Evolutionary conservation across 30 jellyfish, hydroid and myxozoan genomes (phyloP), one percentile per base, ranked within the genome.

Genomic region (Clytia hemisphaerica): DNA sequence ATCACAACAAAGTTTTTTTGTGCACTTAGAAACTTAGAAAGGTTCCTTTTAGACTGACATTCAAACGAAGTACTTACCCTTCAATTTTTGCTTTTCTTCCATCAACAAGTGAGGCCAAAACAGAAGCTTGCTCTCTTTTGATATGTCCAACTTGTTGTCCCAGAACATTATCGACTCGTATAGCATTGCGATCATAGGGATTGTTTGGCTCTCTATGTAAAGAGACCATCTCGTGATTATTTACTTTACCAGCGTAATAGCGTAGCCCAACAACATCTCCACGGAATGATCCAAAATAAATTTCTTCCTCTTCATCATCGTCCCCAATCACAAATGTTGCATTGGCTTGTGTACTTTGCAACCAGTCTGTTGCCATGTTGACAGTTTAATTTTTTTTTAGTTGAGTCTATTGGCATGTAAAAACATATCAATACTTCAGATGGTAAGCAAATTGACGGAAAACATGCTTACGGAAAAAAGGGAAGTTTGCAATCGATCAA

Each of bases 91-190:
- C 94, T 31, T 36, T 38, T 29, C 53, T 73, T 22, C 61, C 48
- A 49, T 81, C 94, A 5, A 81, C 68, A 21, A 81, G 24, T 30
- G 45, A 30, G 19, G 94, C 67, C 27, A 81, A 42, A 10, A 32
- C 94, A 18, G 73, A 59, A 7, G 94, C 94, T 64, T 71, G 94
- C 54, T 71, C 88, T 61, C 81, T 50, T 59, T 81, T 81, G 42
- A 81, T 81, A 48, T 81, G 94, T 2, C 94, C 94, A 71, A 81
- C 94, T 61, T 81, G 94, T 35, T 71, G 81, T 0, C 88, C 87
- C 46, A 9, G 64, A 4, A 81, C 80, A 72, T 81, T 81, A 32
- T 70, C 77, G 15, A 81, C 86, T 4, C 94, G 94, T 6, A 81
- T 81, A 14, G 94, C 94, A 71, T 81, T 81, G 12, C 76, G 27